Evolutionary conservation across 2,113 vertebrate species (phyloP).

Genomic region (Chascanopsetta lugubris): DNA sequence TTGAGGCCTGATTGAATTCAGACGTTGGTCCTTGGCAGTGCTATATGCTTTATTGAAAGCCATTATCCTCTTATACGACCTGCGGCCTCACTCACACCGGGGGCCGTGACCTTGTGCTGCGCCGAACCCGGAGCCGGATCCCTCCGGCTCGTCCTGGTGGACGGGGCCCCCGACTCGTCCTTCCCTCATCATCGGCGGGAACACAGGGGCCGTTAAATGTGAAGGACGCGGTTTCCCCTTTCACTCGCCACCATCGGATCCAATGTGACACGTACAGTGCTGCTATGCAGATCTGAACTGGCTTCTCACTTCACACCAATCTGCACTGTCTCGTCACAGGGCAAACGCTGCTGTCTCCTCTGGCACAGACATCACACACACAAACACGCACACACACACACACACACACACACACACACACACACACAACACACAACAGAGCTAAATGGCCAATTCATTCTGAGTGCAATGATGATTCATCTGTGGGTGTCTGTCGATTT

Average conservation of each 20-base stretch:
- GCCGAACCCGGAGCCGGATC: conserved; percentile 4
- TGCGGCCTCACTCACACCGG: background rate
- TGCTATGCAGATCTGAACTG: conserved; percentile 68
- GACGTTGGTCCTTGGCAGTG: background rate
- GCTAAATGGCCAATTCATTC: conserved; percentile 48
- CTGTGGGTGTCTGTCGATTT: conserved; percentile 42
- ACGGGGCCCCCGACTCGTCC: conserved; percentile 17
- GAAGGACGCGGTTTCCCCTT: conserved; percentile 58
- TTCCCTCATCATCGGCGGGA: conserved; percentile 45
- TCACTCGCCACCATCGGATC: conserved; percentile 66
- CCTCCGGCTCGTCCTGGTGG: conserved; percentile 17
- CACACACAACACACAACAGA: conserved; percentile 12
- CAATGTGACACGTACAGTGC: conserved; percentile 70
- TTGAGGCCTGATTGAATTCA: too few relatives aligned
- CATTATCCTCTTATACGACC: background rate
- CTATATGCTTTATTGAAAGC: background rate
- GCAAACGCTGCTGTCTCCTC: conserved; percentile 75
- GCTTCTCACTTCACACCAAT: conserved; percentile 77
- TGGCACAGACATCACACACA: conserved; percentile 36
- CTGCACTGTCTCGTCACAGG: conserved; percentile 63
- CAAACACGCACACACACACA: conserved; percentile 1
- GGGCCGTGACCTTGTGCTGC: conserved; percentile 16
- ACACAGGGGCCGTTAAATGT: conserved; percentile 59
- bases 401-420: conserved; percentile 28
- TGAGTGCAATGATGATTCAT: conserved; percentile 43